Conservation (phyloP, 2,888 invertebrate species). For the Tachina fera region DNA sequence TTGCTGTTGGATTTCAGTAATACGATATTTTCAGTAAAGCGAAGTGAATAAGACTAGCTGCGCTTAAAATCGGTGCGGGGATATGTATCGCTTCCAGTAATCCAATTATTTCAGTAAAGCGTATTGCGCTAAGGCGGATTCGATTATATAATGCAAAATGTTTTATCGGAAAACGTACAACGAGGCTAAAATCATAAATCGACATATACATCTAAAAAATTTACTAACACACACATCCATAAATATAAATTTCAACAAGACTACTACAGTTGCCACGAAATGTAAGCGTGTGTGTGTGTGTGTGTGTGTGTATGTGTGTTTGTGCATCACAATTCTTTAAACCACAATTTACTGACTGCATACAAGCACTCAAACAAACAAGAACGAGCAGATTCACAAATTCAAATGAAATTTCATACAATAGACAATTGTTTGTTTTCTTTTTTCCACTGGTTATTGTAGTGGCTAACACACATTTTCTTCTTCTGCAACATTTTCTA, state of each 20-base stretch:
- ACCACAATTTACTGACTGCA: slow-evolving; percentile 67
- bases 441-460: slow-evolving; percentile 55
- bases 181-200: slow-evolving; percentile 25
- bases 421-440: slow-evolving; percentile 54
- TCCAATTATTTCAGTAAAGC: too few species aligned
- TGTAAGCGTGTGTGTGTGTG: slow-evolving; percentile 37
- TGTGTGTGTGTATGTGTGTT: slow-evolving; percentile 45
- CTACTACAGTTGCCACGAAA: slow-evolving; percentile 14
- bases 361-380: slow-evolving; percentile 39
- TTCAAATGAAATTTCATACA: slow-evolving; percentile 31
- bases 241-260: slow-evolving; percentile 42
- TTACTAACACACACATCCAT: slow-evolving; percentile 18
- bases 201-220: slow-evolving; percentile 10
- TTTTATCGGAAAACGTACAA: slow-evolving; percentile 7
- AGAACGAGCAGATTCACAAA: slow-evolving; percentile 29
- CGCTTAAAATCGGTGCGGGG: too few species aligned
- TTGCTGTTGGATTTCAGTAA: too few species aligned
- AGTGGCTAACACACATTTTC: slow-evolving; percentile 53
- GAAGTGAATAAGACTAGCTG: too few species aligned
- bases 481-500: slow-evolving; percentile 22
- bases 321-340: slow-evolving; percentile 36
- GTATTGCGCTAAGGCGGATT: too few species aligned
- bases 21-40: too few species aligned
- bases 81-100: too few species aligned
- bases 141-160: not conserved